Conservation (phyloP, 2,888 invertebrate species). For the Apeira syringaria region DNA sequence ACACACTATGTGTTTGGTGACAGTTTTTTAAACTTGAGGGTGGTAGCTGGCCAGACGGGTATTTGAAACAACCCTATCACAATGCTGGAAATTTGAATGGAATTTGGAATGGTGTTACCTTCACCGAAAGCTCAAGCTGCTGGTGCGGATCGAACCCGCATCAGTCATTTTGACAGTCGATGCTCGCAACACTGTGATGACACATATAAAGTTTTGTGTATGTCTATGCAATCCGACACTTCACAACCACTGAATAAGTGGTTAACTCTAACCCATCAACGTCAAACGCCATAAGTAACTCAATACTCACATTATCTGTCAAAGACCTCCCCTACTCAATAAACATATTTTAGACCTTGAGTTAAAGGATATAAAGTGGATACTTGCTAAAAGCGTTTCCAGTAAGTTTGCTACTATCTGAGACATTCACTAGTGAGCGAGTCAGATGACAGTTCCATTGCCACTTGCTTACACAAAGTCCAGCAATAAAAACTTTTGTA, state of each 20-base stretch:
- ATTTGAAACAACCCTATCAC: too few relatives aligned
- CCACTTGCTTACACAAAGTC: conserved; percentile 9
- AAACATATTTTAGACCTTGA: not conserved
- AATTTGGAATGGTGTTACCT: too few relatives aligned
- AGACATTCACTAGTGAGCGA: conserved; percentile 15
- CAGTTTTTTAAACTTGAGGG: too few relatives aligned
- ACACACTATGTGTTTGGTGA: too few relatives aligned
- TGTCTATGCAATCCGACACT: not conserved
- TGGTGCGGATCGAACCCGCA: too few relatives aligned
- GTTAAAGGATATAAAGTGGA: not conserved
- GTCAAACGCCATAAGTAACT: conserved; percentile 2
- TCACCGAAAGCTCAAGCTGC: too few relatives aligned
- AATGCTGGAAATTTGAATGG: too few relatives aligned
- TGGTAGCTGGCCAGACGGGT: too few relatives aligned
- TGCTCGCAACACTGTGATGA: too few relatives aligned
- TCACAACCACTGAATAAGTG: not conserved
- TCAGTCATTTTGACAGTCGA: too few relatives aligned
- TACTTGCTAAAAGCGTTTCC: not conserved
- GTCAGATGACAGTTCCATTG: conserved; percentile 22
- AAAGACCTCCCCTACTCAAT: not conserved
- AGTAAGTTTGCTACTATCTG: conserved; percentile 5
- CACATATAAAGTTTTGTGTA: too few relatives aligned
- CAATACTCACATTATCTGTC: conserved; percentile 13
- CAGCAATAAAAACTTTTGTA: too few relatives aligned
- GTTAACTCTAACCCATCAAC: conserved; percentile 3